Evolutionary conservation across 2,797 vertebrate genomes (phyloP), one percentile per base, ranked within the genome.

Genomic region (Sebastes ruberrimus): DNA sequence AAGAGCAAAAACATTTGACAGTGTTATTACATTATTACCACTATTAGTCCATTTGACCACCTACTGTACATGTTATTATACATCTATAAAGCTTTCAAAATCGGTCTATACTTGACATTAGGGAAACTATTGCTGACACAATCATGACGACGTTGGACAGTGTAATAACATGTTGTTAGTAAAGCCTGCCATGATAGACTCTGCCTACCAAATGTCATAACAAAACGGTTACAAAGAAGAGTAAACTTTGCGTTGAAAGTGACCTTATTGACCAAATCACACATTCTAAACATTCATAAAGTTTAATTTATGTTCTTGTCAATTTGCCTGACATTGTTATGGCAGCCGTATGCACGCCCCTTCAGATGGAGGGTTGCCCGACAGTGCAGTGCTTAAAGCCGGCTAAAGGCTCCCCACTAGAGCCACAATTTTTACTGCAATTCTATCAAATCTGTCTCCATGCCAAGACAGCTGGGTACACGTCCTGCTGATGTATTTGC

Each of bases 401-500:
- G 76, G 69, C 60, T 59, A 55, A 88, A 74, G 77, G 52, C 76
- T 80, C 67, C 62, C 42, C 57, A 42, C 74, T 81, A 65, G 71
- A 88, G 83, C 60, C 30, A 1, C 35, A 83, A 23, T 68, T 76
- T 76, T 86, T 74, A 62, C 69, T 74, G 62, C 69, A 33, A 18
- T 82, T 83, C 64, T 38, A 79, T 83, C 70, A 85, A 86, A 86
- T 82, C 57, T 67, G 64, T 80, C 75, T 80, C 61, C 42, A 9
- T 67, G 72, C 71, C 13, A 32, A 67, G 82, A 76, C 66, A 84
- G 84, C 84, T 20, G 53, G 61, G 81, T 78, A 71, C 69, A 83
- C 86, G 67, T 92, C 85, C 81, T 72, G 77, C 91, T 89, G 88
- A 88, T 78, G 65, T 81, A 89, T 93, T 92, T 87, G 86, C 88